A percentile compares a stretch with the other conserved stretches of the same genome.
These are phyloP conservation scores for Pogonomyrmex barbatus DNA, from an alignment of 1,140 invertebrate species.

Conservation along the genomic window DNA sequence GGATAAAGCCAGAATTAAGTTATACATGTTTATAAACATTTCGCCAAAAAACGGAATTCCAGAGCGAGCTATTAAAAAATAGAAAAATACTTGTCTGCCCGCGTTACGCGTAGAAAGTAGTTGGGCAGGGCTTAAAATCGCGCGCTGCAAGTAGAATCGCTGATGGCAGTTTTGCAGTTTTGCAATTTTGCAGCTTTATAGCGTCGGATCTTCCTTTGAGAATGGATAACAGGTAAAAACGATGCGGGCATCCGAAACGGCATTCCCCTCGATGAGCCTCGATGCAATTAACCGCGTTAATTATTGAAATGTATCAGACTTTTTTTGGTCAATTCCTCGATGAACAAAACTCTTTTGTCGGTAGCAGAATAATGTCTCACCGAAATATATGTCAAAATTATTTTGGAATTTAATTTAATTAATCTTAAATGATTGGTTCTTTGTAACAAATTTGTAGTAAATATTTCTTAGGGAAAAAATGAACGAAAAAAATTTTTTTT, in stretches of 20 bases:
- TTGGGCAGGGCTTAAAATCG: conserved; percentile 16
- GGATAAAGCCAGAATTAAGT: conserved; percentile 26
- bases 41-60: conserved; percentile 26
- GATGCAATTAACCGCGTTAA: neutral
- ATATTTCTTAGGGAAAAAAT: neutral
- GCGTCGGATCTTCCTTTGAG: conserved; percentile 5
- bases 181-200: conserved; percentile 4
- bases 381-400: neutral
- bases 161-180: conserved; percentile 19
- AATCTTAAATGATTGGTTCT: neutral
- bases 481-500: neutral
- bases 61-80: conserved; percentile 44
- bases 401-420: no score
- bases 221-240: conserved; percentile 27
- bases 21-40: conserved; percentile 22
- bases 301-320: neutral
- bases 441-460: neutral
- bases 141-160: neutral
- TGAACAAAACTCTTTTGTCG: neutral
- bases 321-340: neutral
- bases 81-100: neutral
- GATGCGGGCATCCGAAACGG: neutral
- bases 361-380: neutral
- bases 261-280: no score
- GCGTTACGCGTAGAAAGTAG: neutral